Evolutionary conservation across 2,797 vertebrate species (phyloP).

Genomic region (Anabas testudineus): DNA sequence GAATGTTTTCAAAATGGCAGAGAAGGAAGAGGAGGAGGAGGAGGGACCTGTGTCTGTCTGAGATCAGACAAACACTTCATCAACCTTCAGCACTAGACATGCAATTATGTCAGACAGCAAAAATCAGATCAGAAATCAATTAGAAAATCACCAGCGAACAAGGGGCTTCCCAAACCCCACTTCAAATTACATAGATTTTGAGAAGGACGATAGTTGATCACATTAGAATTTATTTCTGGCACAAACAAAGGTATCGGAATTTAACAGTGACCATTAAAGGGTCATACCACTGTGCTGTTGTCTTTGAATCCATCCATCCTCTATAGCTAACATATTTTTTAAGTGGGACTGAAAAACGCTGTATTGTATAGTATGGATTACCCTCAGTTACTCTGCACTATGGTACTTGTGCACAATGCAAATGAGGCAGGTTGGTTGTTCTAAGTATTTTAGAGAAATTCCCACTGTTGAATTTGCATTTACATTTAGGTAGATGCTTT

Average conservation of each 20-base stretch:
- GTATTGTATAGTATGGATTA: no score
- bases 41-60: neutral
- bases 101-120: conserved; percentile 38
- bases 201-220: no score
- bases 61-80: conserved; percentile 25
- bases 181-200: conserved; percentile 1
- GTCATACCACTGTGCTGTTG: neutral
- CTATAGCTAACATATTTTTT: no score
- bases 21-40: conserved; percentile 1
- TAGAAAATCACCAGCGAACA: conserved; percentile 16
- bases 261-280: neutral
- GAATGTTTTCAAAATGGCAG: conserved; percentile 5
- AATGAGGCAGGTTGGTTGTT: no score
- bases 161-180: neutral
- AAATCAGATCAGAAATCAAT: no score
- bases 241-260: neutral
- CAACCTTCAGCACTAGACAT: conserved; percentile 15
- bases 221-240: neutral
- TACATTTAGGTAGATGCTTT: no score
- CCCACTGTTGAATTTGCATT: no score
- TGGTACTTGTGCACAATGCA: no score
- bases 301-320: no score
- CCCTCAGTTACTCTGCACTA: no score
- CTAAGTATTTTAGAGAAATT: no score
- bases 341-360: no score